Evolutionary conservation across 2,113 vertebrate genomes (phyloP), one percentile per base, ranked within the genome.

Genomic region (Lophura nycthemera): DNA sequence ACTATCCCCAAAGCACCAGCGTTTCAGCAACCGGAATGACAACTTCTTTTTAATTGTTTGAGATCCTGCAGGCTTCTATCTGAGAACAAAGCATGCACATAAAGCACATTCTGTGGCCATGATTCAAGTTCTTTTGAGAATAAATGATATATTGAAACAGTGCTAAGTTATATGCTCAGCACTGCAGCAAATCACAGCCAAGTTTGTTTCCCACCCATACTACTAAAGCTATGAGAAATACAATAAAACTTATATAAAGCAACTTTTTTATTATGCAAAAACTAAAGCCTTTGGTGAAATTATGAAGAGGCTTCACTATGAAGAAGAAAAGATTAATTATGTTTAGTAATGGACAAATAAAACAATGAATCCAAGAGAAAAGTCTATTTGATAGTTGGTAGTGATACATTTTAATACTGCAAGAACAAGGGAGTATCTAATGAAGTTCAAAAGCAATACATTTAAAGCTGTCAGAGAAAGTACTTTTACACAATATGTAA

Each of bases 11-110:
- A 92, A 92, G 91, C 72, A 75, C 43, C 27, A 75, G 83, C 10
- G 0, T 91, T 96, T 95, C 70, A 86, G 91, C 69, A 92, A 96
- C 64, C 92, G 65, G 56, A 96, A 93, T 75, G 95, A 92, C 91
- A 95, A 90, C 88, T 95, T 92, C 75, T 92, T 92, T 92, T 95
- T 95, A 95, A 96, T 97, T 96, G 91, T 97, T 88, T 95, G 93
- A 95, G 89, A 96, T 97, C 91, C 93, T 92, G 91, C 94, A 97
- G 94, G 91, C 93, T 94, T 94, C 94, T 91, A 88, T 95, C 79
- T 92, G 85, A 95, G 93, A 97, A 96, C 94, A 97, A 95, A 96
- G 83, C 38, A 0, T 38, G 72, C 89, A 81, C 69, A 92, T 93
- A 88, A 83, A 95, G 82, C 91, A 86, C 94, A 90, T 92, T 95